These are phyloP conservation scores for Empis livida DNA, from an alignment of 2,888 invertebrate species.

Conservation along the genomic window DNA sequence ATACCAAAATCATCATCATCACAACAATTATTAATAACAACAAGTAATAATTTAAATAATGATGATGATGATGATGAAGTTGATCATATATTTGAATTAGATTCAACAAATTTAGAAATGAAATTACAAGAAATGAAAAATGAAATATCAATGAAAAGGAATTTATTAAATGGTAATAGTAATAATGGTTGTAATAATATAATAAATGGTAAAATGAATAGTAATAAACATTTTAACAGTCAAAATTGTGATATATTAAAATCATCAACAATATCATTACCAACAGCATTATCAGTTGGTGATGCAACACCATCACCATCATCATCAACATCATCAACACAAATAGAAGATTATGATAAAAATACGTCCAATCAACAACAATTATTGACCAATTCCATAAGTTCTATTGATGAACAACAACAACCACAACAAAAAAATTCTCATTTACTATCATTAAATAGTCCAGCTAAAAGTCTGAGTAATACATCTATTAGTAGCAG, in stretches of 20 bases:
- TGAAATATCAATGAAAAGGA: background rate
- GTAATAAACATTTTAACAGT: background rate
- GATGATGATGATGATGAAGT: constrained; percentile 1
- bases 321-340: constrained; percentile 21
- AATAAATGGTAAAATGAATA: background rate
- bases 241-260: background rate
- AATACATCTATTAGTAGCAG: constrained; percentile 14
- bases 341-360: constrained; percentile 5
- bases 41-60: background rate
- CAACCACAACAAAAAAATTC: background rate
- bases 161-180: background rate
- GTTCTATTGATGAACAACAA: background rate
- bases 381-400: background rate
- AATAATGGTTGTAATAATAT: background rate
- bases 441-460: constrained; percentile 11
- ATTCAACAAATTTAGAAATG: background rate
- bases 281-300: too few relatives aligned
- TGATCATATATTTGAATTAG: background rate
- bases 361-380: constrained; percentile 4
- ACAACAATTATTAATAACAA: background rate
- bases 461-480: constrained; percentile 25
- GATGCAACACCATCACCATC: constrained; percentile 29
- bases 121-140: background rate
- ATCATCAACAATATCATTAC: constrained; percentile 18
- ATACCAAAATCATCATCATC: background rate